Conservation (phyloP, 2,113 vertebrate genomes). For the Tychaedon coryphoeus region DNA sequence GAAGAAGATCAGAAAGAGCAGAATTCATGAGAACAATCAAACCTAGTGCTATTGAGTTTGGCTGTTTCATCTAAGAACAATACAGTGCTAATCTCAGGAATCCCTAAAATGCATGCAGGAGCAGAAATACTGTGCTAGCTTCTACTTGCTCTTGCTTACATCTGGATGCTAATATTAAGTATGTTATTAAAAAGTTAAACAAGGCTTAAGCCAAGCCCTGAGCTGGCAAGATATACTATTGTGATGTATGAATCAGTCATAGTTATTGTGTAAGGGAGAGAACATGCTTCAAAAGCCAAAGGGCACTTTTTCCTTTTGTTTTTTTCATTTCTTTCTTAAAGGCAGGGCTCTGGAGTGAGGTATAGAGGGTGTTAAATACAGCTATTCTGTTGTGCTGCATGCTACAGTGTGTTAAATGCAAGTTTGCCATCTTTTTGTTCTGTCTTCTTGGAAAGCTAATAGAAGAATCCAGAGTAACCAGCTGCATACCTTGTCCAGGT, state of each 20-base stretch:
- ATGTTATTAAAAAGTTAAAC: not conserved
- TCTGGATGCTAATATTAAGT: not conserved
- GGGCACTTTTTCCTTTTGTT: not conserved
- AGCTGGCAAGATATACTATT: not conserved
- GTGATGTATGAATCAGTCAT: not conserved
- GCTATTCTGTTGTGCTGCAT: not conserved
- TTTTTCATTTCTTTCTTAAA: not conserved
- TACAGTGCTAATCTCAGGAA: not conserved
- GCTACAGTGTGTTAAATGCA: not conserved
- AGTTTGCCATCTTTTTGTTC: not conserved
- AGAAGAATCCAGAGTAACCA: not conserved
- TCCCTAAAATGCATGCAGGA: not conserved
- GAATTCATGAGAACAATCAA: constrained; percentile 5
- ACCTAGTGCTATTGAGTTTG: not conserved
- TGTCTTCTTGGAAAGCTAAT: not conserved
- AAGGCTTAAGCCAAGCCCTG: not conserved
- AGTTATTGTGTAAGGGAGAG: not conserved
- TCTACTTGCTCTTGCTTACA: not conserved
- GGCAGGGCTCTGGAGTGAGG: not conserved
- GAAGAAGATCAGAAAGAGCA: constrained; percentile 6
- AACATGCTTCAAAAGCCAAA: not conserved
- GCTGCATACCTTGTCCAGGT: not conserved
- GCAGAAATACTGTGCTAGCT: not conserved
- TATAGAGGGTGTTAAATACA: not conserved
- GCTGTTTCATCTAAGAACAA: not conserved